Base-by-base conservation (phyloP, 2,888 invertebrate species). In the Ypsolopha scabrella region DNA sequence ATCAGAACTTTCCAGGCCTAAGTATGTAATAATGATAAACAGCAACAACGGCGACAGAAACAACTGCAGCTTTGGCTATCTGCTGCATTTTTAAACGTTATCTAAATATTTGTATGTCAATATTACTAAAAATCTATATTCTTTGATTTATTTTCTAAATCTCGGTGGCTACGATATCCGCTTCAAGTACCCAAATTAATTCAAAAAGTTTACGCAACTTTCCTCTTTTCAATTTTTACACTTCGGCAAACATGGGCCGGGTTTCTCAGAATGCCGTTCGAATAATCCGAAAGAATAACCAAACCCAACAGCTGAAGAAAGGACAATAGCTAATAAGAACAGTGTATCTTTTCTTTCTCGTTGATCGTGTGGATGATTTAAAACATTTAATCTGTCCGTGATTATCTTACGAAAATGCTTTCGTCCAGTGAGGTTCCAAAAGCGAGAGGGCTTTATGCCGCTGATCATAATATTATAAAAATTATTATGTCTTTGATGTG, bases 381-480 rank as follows among this genome's bases (percentile, higher is more conserved):
- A 13, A 1, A 61, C 56, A 2, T 53, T 54, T 0, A 57, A 6
- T 4, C 64, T 62, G 7, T 69, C 57, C 0, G 54, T 53, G 1
- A 77, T 34, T 9, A 65, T 54, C 0, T 54, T 60, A 7, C 50
- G 47, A 7, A 68, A 62, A 39, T 73, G 64, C 45, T 71, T 71
- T 36, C 1, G 61, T 0, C 74, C 64, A 1, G 75, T 78, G 1
- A 61, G 55, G 37, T 66, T 57, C 77, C 77, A 81, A 1, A 80
- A 63, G 11, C 62, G 74, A 0, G 71, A 67, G 2, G 81, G 80
- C 57, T 80, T 80, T 35, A 74, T 67, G 10, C 72, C 70, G 48
- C 65, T 64, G n/a, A 39, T 51, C 10, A 24, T 24, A n/a, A n/a
- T n/a, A n/a, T n/a, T n/a, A n/a, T n/a, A n/a, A n/a, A n/a, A n/a